Evolutionary conservation across 2,113 vertebrate genomes (phyloP).

Genomic region (Panthera leo): DNA sequence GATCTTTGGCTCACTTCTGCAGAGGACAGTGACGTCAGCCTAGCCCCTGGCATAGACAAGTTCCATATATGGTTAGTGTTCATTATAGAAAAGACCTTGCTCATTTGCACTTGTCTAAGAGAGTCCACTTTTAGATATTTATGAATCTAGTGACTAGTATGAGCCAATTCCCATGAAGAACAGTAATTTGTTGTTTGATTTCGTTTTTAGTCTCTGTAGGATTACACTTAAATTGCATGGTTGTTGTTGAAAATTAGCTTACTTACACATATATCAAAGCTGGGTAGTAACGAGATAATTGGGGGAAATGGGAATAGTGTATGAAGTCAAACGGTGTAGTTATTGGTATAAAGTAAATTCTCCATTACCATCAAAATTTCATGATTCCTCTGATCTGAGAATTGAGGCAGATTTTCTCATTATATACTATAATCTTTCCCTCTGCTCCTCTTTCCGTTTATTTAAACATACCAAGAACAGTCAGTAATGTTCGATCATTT

Average conservation of each 20-base stretch:
- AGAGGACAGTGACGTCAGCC: neutral
- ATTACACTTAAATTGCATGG: neutral
- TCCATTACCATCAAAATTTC: neutral
- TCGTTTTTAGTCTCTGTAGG: neutral
- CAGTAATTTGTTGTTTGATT: neutral
- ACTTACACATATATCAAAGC: neutral
- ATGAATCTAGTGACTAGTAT: neutral
- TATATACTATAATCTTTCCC: neutral
- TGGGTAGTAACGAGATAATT: neutral
- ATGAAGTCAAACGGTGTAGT: neutral
- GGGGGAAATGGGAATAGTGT: neutral
- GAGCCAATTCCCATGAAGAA: neutral
- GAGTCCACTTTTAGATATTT: neutral
- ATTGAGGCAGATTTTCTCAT: constrained; percentile 30
- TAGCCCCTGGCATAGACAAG: neutral
- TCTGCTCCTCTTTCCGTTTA: neutral
- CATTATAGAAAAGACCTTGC: neutral
- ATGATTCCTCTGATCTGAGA: neutral
- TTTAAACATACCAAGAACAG: constrained; percentile 13
- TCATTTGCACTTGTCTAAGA: neutral
- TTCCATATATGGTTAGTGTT: neutral
- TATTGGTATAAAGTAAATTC: neutral
- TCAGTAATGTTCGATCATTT: neutral
- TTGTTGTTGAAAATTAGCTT: constrained; percentile 40
- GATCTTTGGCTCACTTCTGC: neutral